Base-by-base conservation (phyloP, 1,140 invertebrate species). In the Periplaneta americana region DNA sequence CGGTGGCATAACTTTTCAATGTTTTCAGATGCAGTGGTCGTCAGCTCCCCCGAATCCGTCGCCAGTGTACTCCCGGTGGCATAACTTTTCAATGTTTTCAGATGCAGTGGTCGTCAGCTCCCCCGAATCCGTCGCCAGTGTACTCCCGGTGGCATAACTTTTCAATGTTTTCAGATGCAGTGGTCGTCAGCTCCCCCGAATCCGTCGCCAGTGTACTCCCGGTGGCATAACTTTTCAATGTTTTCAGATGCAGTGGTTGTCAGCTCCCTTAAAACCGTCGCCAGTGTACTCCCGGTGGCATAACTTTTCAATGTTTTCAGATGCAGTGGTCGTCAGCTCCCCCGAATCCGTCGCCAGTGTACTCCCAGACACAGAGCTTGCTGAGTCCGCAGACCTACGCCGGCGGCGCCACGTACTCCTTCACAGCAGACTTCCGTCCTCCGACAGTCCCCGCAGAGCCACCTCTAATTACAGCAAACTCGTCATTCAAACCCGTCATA, bases 401-500 rank as follows among this genome's bases (percentile, higher is more conserved):
- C 32, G 91, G 90, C 79, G 89, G 90, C 34, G 90, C 93, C 13
- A 94, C 93, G 0, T 95, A 95, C 84, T 95, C 94, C 15, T 94
- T 95, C 86, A 94, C 94, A 0, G 93, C 95, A 0, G 95, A 96
- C 85, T 95, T 96, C 86, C 87, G 93, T 74, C 88, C 93, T 0
- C 92, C 91, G 34, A 84, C 84, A 6, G 75, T 4, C 66, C 34
- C 32, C 15, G 11, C 33, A 34, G 34, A 34, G n/a, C 76, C 80
- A 74, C 85, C 18, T 86, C 82, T 88, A 87, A 85, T 90, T 87
- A 31, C 89, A 88, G 81, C 89, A 88, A 11, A 82, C 85, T 85
- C 84, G 83, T 85, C 86, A 79, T 84, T 86, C 80, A 87, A 88
- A 83, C 85, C 88, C 48, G 76, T 78, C 33, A 35, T 78, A 8